These are phyloP conservation scores for Meteorus sp. DNA, from an alignment of 1,140 invertebrate species.

Conservation along the genomic window DNA sequence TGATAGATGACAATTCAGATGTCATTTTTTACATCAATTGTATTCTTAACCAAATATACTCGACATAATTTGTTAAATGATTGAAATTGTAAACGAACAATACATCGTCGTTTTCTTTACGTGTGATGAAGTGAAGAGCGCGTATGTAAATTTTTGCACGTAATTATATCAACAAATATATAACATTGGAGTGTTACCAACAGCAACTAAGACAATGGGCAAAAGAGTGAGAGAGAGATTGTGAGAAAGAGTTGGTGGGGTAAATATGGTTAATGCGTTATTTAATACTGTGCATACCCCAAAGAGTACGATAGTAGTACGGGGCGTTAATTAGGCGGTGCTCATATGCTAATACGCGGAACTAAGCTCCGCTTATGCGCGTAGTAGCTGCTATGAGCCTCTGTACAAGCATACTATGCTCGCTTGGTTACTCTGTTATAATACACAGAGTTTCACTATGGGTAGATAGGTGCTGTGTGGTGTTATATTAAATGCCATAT, in stretches of 20 bases:
- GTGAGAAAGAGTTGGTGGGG: too few relatives aligned
- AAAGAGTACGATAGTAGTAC: not conserved
- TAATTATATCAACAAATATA: too few relatives aligned
- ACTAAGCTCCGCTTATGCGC: slow-evolving; percentile 32
- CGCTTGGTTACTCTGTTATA: slow-evolving; percentile 17
- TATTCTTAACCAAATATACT: too few relatives aligned
- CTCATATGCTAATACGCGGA: slow-evolving; percentile 34
- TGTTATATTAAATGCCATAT: slow-evolving; percentile 14
- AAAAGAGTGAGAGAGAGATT: too few relatives aligned
- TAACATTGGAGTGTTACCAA: slow-evolving; percentile 49
- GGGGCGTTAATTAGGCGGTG: slow-evolving; percentile 33
- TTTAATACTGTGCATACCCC: slow-evolving; percentile 1
- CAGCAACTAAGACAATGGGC: slow-evolving; percentile 36
- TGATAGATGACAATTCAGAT: too few relatives aligned
- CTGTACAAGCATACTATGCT: slow-evolving; percentile 29
- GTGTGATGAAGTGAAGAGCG: too few relatives aligned
- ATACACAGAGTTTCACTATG: slow-evolving; percentile 12
- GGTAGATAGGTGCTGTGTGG: slow-evolving; percentile 11
- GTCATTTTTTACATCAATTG: too few relatives aligned
- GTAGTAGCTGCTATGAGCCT: slow-evolving; percentile 30
- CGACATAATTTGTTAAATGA: too few relatives aligned
- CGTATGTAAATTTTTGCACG: too few relatives aligned
- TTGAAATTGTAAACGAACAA: too few relatives aligned
- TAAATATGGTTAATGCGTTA: not conserved
- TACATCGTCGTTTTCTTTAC: too few relatives aligned